Evolutionary conservation across 2,797 vertebrate species (phyloP).

Genomic region (Novumbra hubbsi): DNA sequence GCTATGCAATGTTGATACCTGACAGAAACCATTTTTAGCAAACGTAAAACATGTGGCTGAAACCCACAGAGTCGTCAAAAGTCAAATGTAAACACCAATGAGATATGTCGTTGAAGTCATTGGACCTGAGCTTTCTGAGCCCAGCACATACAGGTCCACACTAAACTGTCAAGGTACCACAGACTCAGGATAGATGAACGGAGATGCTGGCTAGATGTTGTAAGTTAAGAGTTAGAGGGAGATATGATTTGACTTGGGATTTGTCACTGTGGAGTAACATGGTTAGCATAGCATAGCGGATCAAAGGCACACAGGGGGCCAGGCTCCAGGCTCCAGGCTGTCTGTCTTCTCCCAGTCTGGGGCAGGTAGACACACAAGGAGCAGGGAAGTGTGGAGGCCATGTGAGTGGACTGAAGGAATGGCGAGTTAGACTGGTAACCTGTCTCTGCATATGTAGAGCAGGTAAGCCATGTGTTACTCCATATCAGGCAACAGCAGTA

Average conservation of each 20-base stretch:
- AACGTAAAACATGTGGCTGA: not conserved
- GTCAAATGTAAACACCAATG: not conserved
- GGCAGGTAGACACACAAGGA: not conserved
- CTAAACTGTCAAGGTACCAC: conserved; percentile 4
- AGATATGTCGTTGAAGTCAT: not conserved
- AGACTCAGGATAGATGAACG: not conserved
- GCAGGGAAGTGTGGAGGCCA: not conserved
- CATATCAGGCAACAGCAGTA: not conserved
- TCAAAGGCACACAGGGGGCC: not conserved
- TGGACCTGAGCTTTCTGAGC: not conserved
- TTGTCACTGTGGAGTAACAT: conserved; percentile 1
- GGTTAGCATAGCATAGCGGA: conserved; percentile 7
- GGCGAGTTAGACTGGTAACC: not conserved
- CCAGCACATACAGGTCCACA: not conserved
- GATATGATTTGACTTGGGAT: conserved; percentile 17
- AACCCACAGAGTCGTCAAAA: not conserved
- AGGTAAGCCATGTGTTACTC: not conserved
- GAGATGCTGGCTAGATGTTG: no score
- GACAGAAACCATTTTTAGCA: not conserved
- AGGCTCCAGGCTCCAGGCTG: no score
- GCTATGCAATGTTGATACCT: not conserved
- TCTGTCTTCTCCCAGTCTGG: conserved; percentile 5
- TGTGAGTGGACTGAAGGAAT: not conserved
- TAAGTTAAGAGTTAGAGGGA: conserved; percentile 3
- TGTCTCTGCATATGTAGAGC: conserved; percentile 13